Conservation (phyloP, 2,113 vertebrate genomes). For the Paracanthobrama guichenoti region DNA sequence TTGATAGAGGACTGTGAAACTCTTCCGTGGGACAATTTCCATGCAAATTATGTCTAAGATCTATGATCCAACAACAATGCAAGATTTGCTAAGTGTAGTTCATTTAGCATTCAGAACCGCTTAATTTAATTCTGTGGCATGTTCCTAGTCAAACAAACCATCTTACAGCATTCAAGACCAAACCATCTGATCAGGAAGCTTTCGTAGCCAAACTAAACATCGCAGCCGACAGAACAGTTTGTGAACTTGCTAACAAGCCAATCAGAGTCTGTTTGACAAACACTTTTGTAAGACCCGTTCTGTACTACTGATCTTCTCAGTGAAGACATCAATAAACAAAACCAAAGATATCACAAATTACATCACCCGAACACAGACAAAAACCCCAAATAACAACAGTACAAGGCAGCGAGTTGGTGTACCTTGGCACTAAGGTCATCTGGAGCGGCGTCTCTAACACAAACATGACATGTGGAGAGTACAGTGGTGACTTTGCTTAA, state of each 20-base stretch:
- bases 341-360: slow-evolving; percentile 6
- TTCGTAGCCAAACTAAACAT: background rate
- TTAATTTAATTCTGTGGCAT: background rate
- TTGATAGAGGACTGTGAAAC: slow-evolving; percentile 1
- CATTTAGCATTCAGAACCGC: background rate
- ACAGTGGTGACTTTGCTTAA: slow-evolving; percentile 2
- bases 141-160: slow-evolving; percentile 2
- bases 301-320: slow-evolving; percentile 20
- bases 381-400: background rate
- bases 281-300: background rate
- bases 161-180: background rate
- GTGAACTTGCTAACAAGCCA: slow-evolving; percentile 3
- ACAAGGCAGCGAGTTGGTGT: slow-evolving; percentile 20
- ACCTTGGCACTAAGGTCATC: slow-evolving; percentile 43
- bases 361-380: slow-evolving; percentile 11
- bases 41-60: slow-evolving; percentile 15
- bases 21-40: background rate
- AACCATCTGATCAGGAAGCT: slow-evolving; percentile 9
- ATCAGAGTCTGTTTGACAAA: slow-evolving; percentile 15
- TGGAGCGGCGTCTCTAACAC: slow-evolving; percentile 39
- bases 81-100: background rate
- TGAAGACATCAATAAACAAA: slow-evolving; percentile 16
- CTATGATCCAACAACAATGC: background rate
- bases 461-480: slow-evolving; percentile 49
- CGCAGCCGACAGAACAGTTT: background rate